These are phyloP conservation scores for Dryomyza anilis DNA, from an alignment of 2,888 invertebrate species.

Conservation along the genomic window DNA sequence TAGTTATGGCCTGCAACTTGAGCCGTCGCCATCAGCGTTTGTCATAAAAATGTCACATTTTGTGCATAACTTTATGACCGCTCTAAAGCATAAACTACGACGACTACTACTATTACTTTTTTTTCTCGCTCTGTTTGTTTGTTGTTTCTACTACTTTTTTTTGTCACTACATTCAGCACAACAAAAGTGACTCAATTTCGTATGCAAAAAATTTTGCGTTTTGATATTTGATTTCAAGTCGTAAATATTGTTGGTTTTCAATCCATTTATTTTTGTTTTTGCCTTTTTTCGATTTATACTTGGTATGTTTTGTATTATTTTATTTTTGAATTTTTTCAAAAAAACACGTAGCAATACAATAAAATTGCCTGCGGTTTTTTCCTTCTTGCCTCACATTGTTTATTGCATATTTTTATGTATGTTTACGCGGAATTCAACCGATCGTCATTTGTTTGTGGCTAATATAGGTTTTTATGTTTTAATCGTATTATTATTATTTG, in stretches of 20 bases:
- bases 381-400: not conserved
- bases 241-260: not conserved
- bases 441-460: too few species aligned
- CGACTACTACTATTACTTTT: conserved; percentile 13
- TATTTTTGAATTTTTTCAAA: too few species aligned
- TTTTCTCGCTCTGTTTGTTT: not conserved
- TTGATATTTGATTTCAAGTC: not conserved
- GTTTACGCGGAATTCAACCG: not conserved
- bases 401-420: not conserved
- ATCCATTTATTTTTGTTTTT: not conserved
- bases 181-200: not conserved
- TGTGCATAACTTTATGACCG: conserved; percentile 58
- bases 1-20: too few species aligned
- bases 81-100: conserved; percentile 53
- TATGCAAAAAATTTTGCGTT: not conserved
- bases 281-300: not conserved
- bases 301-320: too few species aligned
- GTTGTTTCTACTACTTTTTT: not conserved
- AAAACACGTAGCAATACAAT: not conserved
- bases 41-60: conserved; percentile 60
- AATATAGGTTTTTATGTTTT: too few species aligned
- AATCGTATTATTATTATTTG: too few species aligned
- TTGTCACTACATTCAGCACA: not conserved
- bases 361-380: not conserved
- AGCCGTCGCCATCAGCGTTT: conserved; percentile 40